Percentiles rank a stretch among this genome's conserved stretches.
These are phyloP conservation scores for Podarcis muralis DNA, from an alignment of 2,113 vertebrate species.

Conservation along the genomic window DNA sequence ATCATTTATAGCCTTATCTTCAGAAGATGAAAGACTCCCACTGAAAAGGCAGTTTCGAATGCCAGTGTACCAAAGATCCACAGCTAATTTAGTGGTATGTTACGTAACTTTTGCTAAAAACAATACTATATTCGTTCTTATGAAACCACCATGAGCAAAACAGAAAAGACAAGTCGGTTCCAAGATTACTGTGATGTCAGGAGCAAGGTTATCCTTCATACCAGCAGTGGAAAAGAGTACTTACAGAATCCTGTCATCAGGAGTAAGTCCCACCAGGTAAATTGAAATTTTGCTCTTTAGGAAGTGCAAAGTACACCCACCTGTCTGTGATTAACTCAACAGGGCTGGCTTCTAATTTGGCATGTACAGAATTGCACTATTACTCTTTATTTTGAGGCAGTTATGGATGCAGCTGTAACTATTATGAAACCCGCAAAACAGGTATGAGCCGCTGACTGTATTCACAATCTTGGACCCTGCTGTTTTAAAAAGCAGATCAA, in stretches of 20 bases:
- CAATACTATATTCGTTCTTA: too few relatives aligned
- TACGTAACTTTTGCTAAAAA: neutral
- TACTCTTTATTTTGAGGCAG: neutral
- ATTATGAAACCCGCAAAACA: neutral
- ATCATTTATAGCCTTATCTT: neutral
- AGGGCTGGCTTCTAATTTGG: too few relatives aligned
- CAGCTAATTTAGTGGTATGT: neutral
- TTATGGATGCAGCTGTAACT: neutral
- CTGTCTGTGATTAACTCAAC: too few relatives aligned
- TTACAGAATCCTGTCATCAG: too few relatives aligned
- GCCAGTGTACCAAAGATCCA: neutral
- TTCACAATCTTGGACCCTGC: neutral
- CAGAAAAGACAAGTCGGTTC: neutral
- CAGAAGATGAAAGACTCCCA: neutral
- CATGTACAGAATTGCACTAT: too few relatives aligned
- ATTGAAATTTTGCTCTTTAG: too few relatives aligned
- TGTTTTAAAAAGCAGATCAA: neutral
- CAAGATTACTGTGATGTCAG: neutral
- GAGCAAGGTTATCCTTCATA: neutral
- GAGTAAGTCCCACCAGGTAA: too few relatives aligned
- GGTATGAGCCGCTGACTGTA: too few relatives aligned
- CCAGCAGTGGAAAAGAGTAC: too few relatives aligned
- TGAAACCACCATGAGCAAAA: neutral
- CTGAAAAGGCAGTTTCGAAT: neutral
- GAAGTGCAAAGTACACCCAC: too few relatives aligned